These are phyloP conservation scores for Dolichopus griseipennis DNA, from an alignment of 2,888 invertebrate genomes.

Conservation along the genomic window DNA sequence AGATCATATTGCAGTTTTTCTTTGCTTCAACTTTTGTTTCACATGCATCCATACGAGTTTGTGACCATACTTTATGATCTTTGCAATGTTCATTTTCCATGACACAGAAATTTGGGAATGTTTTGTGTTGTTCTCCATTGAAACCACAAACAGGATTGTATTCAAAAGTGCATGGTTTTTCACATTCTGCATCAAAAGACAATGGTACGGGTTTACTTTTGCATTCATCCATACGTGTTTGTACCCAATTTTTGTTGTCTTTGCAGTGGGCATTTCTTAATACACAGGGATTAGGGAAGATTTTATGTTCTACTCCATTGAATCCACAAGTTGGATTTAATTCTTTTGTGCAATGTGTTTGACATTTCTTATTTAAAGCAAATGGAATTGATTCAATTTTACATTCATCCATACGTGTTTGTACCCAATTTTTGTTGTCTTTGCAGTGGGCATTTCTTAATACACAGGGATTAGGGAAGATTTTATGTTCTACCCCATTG, in stretches of 20 bases:
- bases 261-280: not conserved
- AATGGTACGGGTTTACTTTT: not conserved
- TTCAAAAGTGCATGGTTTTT: not conserved
- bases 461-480: constrained; percentile 9
- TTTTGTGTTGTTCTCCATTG: constrained; percentile 8
- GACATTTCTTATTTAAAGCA: too few species aligned
- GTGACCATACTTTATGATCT: not conserved
- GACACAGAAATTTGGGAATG: not conserved
- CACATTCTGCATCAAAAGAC: not conserved
- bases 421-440: not conserved
- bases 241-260: not conserved
- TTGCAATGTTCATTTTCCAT: constrained; percentile 12
- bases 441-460: constrained; percentile 13
- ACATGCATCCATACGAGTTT: not conserved
- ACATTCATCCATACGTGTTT: constrained; percentile 23
- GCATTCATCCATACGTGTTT: not conserved
- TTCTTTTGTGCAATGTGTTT: constrained; percentile 11
- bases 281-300: not conserved
- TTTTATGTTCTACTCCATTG: constrained; percentile 9
- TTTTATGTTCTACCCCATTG: constrained; percentile 10
- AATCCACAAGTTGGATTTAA: constrained; percentile 15
- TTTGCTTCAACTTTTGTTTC: not conserved
- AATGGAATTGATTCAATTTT: not conserved
- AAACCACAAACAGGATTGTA: constrained; percentile 5
- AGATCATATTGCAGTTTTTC: not conserved